Base-by-base conservation (phyloP, 2,888 invertebrate genomes). In the Plebejus anna region DNA sequence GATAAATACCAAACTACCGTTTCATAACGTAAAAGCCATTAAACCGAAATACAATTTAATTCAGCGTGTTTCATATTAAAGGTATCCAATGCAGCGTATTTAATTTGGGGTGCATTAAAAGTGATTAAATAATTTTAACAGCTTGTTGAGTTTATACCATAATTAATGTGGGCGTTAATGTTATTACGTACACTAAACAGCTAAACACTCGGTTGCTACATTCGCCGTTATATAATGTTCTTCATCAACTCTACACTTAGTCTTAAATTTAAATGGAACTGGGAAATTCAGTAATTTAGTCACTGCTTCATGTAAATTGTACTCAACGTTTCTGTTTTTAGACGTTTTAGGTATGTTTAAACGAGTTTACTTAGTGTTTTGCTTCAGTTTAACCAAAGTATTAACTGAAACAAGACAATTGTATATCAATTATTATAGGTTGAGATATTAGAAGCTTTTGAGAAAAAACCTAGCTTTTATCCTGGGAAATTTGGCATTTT, bases 41-140 rank as follows among this genome's bases (percentile, higher is more conserved):
- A 66, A 32, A 66, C 16, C 32, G 5, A 28, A 61, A 61, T 28
- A 5, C 13, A 32, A 66, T 32, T 66, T 66, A 36, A 36, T 16
- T 66, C 66, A 66, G 28, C 66, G 32, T 36, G 66, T 66, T 66
- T 66, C 32, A 32, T 36, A 66, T 16, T 66, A 66, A 66, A 66
- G 66, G 32, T 16, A 66, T 32, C 66, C 32, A 66, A 66, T 32
- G 66, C 66, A 66, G 66, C 66, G 66, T 66, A 36, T 66, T 66
- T 66, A 66, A 66, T 32, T 32, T 36, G 5, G 66, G 32, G 13
- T 13, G 66, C 66, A 66, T 66, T 66, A 32, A 66, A 66, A 32
- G 66, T 66, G 66, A 66, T 66, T 66, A 66, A 66, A 66, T 66
- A 66, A 66, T 66, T 66, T 66, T 32, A 66, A 66, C 66, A 66